Conservation (phyloP, 1,140 invertebrate species). For the Latrodectus geometricus region DNA sequence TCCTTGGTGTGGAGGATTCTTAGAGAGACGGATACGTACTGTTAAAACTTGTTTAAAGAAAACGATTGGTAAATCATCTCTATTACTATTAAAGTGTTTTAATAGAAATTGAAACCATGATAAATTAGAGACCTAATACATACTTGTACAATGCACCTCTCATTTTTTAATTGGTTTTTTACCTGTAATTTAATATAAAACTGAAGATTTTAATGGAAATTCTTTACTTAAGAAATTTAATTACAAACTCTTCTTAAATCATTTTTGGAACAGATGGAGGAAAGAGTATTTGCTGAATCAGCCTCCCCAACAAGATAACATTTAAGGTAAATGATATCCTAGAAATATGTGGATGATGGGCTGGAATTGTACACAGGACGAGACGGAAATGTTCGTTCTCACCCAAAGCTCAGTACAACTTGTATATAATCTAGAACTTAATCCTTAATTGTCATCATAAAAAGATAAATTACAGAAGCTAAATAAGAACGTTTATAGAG, state of each 20-base stretch:
- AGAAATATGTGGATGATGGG: conserved; percentile 15
- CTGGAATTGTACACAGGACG: background rate
- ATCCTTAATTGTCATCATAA: too few species aligned
- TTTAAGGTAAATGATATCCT: background rate
- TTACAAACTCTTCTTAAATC: conserved; percentile 8
- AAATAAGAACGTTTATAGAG: too few species aligned
- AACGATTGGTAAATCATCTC: background rate
- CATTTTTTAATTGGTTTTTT: conserved; percentile 64
- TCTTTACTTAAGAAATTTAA: conserved; percentile 9
- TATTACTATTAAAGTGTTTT: conserved; percentile 53
- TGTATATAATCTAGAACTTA: too few species aligned
- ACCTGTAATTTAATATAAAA: background rate
- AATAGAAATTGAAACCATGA: conserved; percentile 59
- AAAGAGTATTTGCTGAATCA: conserved; percentile 15
- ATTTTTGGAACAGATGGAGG: background rate
- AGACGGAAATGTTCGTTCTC: conserved; percentile 11
- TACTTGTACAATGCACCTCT: conserved; percentile 64
- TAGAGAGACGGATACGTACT: background rate
- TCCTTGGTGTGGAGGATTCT: conserved; percentile 29
- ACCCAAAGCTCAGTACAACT: background rate
- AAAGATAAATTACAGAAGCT: too few species aligned
- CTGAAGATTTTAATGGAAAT: background rate
- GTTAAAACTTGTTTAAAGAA: conserved; percentile 9
- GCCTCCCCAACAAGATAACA: background rate
- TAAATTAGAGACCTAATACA: conserved; percentile 65